Evolutionary conservation across 2,797 vertebrate species (phyloP).

Genomic region (Emydoidea blandingii): DNA sequence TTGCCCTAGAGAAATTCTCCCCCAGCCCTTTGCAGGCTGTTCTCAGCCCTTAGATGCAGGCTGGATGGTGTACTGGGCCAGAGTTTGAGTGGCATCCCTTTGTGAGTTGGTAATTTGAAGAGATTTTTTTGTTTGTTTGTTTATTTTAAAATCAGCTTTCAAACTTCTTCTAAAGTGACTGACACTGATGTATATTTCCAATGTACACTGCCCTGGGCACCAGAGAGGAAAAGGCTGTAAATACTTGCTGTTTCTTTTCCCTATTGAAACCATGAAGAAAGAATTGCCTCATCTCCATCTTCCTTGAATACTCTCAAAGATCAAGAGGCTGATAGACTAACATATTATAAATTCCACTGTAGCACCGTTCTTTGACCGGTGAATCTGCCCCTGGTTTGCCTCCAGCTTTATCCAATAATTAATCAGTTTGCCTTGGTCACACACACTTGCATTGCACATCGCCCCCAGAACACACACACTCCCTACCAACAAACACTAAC

Average conservation of each 20-base stretch:
- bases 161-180: slow-evolving; percentile 43
- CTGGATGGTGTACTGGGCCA: not conserved
- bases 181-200: not conserved
- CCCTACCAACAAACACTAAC: not conserved
- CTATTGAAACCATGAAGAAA: slow-evolving; percentile 56
- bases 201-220: slow-evolving; percentile 19
- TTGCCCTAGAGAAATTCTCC: not conserved
- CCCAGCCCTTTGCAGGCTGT: not conserved
- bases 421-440: slow-evolving; percentile 72
- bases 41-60: not conserved
- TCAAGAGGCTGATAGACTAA: slow-evolving; percentile 72
- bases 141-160: not conserved
- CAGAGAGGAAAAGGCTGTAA: slow-evolving; percentile 21
- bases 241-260: slow-evolving; percentile 32
- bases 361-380: slow-evolving; percentile 60
- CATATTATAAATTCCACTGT: slow-evolving; percentile 74
- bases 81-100: not conserved
- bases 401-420: slow-evolving; percentile 78
- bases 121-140: not conserved
- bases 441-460: slow-evolving; percentile 15
- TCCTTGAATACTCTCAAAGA: slow-evolving; percentile 68
- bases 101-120: not conserved
- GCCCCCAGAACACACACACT: not conserved
- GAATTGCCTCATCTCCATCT: slow-evolving; percentile 58
- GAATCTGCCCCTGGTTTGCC: slow-evolving; percentile 62